Conservation (phyloP, 2,797 vertebrate species). For the Eremophila alpestris region DNA sequence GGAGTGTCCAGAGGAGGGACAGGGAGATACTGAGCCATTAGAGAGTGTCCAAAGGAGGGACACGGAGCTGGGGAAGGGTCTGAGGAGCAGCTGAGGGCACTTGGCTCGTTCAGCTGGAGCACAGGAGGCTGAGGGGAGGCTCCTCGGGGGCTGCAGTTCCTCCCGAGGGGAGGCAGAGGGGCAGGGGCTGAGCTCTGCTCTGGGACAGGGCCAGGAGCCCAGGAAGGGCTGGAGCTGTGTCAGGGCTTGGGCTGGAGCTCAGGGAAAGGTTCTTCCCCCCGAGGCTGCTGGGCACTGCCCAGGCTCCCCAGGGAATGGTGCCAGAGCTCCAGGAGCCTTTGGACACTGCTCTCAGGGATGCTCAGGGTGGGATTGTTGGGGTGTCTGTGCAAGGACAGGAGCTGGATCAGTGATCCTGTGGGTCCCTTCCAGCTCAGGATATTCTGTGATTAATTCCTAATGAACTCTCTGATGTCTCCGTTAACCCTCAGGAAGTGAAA, state of each 20-base stretch:
- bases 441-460: neutral
- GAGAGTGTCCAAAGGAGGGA: neutral
- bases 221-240: neutral
- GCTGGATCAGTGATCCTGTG: fast-evolving
- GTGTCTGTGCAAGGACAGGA: neutral
- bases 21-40: neutral
- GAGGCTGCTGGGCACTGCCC: neutral
- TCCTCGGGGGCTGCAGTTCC: neutral
- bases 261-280: neutral
- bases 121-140: neutral
- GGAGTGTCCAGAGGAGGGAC: neutral
- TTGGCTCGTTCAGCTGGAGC: neutral
- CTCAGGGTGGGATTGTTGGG: neutral
- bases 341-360: neutral
- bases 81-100: neutral
- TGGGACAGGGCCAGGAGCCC: neutral
- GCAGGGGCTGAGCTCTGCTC: neutral
- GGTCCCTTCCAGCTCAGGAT: fast-evolving
- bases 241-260: neutral
- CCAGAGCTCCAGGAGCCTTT: neutral
- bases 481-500: neutral
- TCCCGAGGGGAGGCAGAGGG: neutral
- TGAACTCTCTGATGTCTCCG: neutral
- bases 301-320: neutral
- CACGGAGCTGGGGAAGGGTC: neutral